Conservation (phyloP, 2,797 vertebrate species). For the Remorina albescens region DNA sequence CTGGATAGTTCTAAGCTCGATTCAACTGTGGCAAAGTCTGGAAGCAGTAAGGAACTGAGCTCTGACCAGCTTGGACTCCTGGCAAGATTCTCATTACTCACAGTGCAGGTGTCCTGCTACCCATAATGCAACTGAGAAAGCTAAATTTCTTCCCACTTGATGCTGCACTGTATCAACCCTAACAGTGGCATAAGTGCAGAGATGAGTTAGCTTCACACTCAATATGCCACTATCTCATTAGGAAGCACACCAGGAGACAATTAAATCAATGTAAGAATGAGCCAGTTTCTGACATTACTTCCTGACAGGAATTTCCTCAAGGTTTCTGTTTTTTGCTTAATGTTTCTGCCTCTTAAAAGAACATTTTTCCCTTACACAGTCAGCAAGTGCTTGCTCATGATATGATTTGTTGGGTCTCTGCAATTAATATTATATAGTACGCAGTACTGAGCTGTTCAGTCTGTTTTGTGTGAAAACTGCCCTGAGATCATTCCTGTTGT, state of each 20-base stretch:
- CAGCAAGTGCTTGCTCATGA: too few relatives aligned
- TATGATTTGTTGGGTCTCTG: neutral
- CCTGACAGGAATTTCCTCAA: constrained; percentile 6
- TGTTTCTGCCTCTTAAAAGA: neutral
- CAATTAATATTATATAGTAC: neutral
- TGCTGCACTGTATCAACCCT: constrained; percentile 20
- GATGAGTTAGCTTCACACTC: constrained; percentile 36
- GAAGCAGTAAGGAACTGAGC: constrained; percentile 47
- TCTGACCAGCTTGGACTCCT: constrained; percentile 55
- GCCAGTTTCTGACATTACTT: constrained; percentile 43
- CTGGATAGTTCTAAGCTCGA: constrained; percentile 32
- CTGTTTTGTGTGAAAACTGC: neutral
- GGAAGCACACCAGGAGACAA: constrained; percentile 44
- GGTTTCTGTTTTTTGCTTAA: neutral
- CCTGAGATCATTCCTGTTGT: neutral
- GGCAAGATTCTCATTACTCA: constrained; percentile 70
- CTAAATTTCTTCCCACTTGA: constrained; percentile 23
- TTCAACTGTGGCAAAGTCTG: constrained; percentile 55
- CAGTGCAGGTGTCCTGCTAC: constrained; percentile 42
- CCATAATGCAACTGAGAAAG: constrained; percentile 53
- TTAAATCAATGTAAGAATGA: constrained; percentile 52
- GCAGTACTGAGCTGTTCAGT: too few relatives aligned
- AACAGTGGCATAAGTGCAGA: constrained; percentile 14
- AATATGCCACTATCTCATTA: constrained; percentile 50
- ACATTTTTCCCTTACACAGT: too few relatives aligned